These are phyloP conservation scores for Ephydatia muelleri DNA, from an alignment of 37 sponge, comb jelly and placozoan genomes.

Conservation along the genomic window DNA sequence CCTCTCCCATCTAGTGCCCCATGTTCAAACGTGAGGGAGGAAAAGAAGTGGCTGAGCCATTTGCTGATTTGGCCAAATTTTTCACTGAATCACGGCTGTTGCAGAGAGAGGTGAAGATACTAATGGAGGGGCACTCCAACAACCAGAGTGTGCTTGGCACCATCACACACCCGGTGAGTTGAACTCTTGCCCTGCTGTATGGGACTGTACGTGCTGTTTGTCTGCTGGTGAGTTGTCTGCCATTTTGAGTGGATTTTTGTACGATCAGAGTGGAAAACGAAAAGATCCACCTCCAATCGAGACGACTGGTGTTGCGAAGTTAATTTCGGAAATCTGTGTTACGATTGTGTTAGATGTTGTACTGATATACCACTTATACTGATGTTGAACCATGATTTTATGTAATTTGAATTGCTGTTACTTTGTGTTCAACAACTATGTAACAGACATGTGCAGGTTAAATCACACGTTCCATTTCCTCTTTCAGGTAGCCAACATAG, in stretches of 20 bases:
- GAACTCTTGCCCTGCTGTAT: neutral
- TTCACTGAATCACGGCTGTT: constrained; percentile 91
- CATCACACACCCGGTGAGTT: constrained; percentile 74
- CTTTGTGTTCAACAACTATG: neutral
- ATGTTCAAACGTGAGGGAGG: constrained; percentile 71
- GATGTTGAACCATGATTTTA: neutral
- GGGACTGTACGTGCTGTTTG: neutral
- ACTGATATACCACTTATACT: neutral
- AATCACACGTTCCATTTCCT: neutral
- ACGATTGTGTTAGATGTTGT: too few species aligned
- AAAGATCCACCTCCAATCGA: too few species aligned
- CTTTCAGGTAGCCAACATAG: constrained; percentile 85
- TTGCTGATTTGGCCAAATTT: constrained; percentile 91
- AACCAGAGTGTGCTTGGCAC: constrained; percentile 66
- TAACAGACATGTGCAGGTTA: neutral
- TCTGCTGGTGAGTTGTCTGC: too few species aligned
- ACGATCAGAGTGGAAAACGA: too few species aligned
- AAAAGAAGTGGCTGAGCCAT: constrained; percentile 79
- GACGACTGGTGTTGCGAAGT: too few species aligned
- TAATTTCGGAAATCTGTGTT: too few species aligned
- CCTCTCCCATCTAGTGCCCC: constrained; percentile 48
- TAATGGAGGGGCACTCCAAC: constrained; percentile 79
- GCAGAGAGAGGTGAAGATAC: constrained; percentile 88
- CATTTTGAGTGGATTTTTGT: too few species aligned
- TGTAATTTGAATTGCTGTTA: neutral